These are phyloP conservation scores for Python bivittatus DNA, from an alignment of 2,113 vertebrate genomes.

Conservation along the genomic window DNA sequence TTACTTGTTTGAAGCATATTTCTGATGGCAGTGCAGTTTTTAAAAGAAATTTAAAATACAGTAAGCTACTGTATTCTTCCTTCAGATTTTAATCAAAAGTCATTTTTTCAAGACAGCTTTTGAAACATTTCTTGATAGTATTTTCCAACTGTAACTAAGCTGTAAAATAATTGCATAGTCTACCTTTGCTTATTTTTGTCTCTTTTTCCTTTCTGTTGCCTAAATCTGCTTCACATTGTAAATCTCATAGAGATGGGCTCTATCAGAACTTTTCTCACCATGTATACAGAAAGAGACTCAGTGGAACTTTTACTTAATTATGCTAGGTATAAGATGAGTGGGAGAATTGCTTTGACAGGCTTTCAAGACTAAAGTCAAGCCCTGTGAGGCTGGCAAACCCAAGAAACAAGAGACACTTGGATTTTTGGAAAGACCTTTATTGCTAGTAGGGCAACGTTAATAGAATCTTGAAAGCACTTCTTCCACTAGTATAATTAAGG, in stretches of 20 bases:
- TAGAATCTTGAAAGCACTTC: neutral
- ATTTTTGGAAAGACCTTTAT: neutral
- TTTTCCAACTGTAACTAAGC: neutral
- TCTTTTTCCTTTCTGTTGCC: neutral
- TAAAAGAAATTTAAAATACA: neutral
- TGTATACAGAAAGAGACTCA: neutral
- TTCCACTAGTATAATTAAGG: neutral
- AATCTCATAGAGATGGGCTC: neutral
- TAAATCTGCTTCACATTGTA: neutral
- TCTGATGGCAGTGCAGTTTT: neutral
- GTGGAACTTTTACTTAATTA: neutral
- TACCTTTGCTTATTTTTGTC: neutral
- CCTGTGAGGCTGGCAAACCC: neutral
- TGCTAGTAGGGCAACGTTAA: neutral
- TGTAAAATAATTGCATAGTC: neutral
- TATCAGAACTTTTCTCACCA: neutral
- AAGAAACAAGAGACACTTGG: neutral
- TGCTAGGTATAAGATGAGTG: neutral
- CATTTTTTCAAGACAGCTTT: neutral
- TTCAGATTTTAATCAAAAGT: neutral
- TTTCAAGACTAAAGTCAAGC: neutral
- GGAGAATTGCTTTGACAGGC: neutral
- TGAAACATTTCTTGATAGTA: neutral
- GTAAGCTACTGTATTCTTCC: neutral
- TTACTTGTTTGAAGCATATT: neutral